Conservation (phyloP, 1,140 invertebrate genomes). For the Meloidogyne floridensis region DNA sequence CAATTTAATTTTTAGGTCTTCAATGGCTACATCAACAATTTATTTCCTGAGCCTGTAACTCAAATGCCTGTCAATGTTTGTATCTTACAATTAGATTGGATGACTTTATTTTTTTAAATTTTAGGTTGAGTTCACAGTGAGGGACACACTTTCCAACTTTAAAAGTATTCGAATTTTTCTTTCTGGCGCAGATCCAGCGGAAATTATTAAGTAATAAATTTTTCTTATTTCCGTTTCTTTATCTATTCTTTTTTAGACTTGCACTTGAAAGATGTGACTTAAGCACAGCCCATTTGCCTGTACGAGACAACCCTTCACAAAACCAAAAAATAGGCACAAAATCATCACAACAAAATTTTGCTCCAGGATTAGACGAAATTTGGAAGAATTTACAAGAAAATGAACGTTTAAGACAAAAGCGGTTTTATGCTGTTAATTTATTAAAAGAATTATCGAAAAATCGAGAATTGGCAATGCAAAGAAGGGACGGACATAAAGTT, state of each 20-base stretch:
- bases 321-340: neutral
- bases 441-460: constrained; percentile 37
- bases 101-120: neutral
- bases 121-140: constrained; percentile 23
- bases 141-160: constrained; percentile 8
- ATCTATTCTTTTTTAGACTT: constrained; percentile 33
- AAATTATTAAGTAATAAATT: constrained; percentile 34
- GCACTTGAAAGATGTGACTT: constrained; percentile 47
- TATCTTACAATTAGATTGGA: neutral
- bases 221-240: neutral
- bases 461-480: constrained; percentile 39
- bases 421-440: constrained; percentile 10
- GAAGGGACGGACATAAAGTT: constrained; percentile 14
- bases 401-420: constrained; percentile 27
- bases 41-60: constrained; percentile 39
- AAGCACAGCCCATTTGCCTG: constrained; percentile 43
- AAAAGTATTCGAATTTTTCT: constrained; percentile 27
- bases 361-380: constrained; percentile 33
- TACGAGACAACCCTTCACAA: neutral
- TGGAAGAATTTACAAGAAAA: constrained; percentile 44
- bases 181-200: constrained; percentile 42
- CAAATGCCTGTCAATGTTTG: constrained; percentile 8
- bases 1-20: constrained; percentile 72
- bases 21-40: constrained; percentile 72
- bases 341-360: constrained; percentile 12